A percentile compares a stretch with the other conserved stretches of the same genome.
Evolutionary conservation across 2,888 invertebrate species (phyloP).

Genomic region (Amphipoea lucens): DNA sequence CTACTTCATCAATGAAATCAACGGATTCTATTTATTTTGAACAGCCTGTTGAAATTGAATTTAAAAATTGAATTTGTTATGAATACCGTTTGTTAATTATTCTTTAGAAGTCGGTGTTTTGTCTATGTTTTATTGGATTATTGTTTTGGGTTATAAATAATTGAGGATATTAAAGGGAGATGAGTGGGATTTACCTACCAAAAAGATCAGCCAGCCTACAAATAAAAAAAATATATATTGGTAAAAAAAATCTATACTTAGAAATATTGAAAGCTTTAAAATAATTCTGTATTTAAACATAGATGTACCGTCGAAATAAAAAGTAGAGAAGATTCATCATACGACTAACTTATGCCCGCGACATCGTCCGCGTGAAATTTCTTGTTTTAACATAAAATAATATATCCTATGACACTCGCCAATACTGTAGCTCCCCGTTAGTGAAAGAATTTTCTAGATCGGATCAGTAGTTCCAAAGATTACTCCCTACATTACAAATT

Average conservation of each 20-base stretch:
- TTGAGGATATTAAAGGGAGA: background rate
- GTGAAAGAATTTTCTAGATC: too few relatives aligned
- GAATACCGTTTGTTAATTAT: conserved; percentile 47
- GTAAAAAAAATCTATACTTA: background rate
- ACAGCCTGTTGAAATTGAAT: conserved; percentile 44
- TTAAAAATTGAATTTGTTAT: conserved; percentile 58
- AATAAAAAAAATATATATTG: background rate
- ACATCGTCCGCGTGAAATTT: too few relatives aligned
- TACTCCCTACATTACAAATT: too few relatives aligned
- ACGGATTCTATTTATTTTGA: conserved; percentile 58
- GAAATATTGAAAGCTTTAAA: background rate
- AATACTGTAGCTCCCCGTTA: too few relatives aligned
- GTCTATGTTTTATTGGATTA: conserved; percentile 28
- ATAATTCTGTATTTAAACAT: background rate
- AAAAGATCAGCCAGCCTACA: background rate
- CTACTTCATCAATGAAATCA: conserved; percentile 63
- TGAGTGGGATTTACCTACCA: background rate
- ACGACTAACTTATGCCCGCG: too few relatives aligned
- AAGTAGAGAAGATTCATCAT: too few relatives aligned
- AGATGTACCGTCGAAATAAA: too few relatives aligned
- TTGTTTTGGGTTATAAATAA: conserved; percentile 11
- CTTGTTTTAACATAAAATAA: too few relatives aligned
- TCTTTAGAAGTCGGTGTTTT: conserved; percentile 18
- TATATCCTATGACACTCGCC: too few relatives aligned
- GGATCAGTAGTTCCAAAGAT: too few relatives aligned